A percentile compares a stretch with the other conserved stretches of the same genome.
These are phyloP conservation scores for Anadara kagoshimensis DNA, from an alignment of 1,140 invertebrate species.

Conservation along the genomic window DNA sequence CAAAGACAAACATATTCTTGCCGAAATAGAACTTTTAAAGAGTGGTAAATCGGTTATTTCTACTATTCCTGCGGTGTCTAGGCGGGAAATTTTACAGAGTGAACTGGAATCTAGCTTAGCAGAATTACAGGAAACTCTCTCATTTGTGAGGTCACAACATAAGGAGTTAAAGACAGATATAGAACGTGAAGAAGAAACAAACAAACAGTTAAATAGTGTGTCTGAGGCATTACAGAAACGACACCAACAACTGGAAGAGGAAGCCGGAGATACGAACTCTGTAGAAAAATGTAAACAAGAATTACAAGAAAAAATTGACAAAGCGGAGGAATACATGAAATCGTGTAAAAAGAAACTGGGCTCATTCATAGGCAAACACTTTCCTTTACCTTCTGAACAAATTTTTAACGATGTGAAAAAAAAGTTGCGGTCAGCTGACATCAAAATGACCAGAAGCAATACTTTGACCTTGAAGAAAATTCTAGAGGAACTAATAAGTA, in stretches of 20 bases:
- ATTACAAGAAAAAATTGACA: slow-evolving; percentile 30
- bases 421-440: slow-evolving; percentile 37
- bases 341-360: slow-evolving; percentile 26
- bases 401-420: slow-evolving; percentile 33
- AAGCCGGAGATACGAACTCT: slow-evolving; percentile 21
- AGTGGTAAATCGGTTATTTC: neutral
- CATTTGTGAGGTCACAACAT: slow-evolving; percentile 21
- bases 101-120: slow-evolving; percentile 18
- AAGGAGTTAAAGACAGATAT: slow-evolving; percentile 22
- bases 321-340: slow-evolving; percentile 25
- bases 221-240: slow-evolving; percentile 24
- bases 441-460: slow-evolving; percentile 14
- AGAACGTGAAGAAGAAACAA: slow-evolving; percentile 15
- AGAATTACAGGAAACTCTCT: slow-evolving; percentile 26
- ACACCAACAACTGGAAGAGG: slow-evolving; percentile 1
- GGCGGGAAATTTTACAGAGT: neutral
- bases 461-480: slow-evolving; percentile 34
- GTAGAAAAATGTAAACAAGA: slow-evolving; percentile 23
- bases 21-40: slow-evolving; percentile 9
- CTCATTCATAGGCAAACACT: slow-evolving; percentile 39
- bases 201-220: slow-evolving; percentile 23
- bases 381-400: slow-evolving; percentile 35
- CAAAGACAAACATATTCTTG: slow-evolving; percentile 7
- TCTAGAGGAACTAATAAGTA: slow-evolving; percentile 49
- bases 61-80: neutral